These are phyloP conservation scores for Apis mellifera DNA, from an alignment of 1,140 invertebrate species.

Conservation along the genomic window DNA sequence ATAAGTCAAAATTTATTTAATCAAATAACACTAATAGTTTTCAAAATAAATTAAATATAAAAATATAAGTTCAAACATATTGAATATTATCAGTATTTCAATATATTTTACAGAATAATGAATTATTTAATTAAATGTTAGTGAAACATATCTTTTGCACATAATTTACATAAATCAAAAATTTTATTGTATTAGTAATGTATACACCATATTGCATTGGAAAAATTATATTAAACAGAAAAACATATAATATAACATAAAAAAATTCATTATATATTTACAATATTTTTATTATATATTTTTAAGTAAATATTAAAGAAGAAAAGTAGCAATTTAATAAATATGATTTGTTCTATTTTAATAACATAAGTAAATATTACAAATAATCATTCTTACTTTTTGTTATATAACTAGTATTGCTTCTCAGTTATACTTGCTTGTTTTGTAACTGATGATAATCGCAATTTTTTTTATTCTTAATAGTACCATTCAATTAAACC, in stretches of 20 bases:
- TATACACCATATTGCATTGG: background rate
- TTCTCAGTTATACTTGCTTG: constrained; percentile 18
- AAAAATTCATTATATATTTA: background rate
- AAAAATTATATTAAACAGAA: background rate
- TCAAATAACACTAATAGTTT: background rate
- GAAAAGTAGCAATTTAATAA: background rate
- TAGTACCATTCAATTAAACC: constrained; percentile 14
- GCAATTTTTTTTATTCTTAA: background rate
- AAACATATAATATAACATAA: background rate
- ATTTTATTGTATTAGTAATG: constrained; percentile 12
- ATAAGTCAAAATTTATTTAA: constrained; percentile 7
- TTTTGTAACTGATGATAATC: constrained; percentile 9
- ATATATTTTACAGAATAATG: background rate
- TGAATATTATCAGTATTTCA: background rate
- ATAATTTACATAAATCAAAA: background rate
- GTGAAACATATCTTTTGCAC: background rate
- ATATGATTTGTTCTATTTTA: background rate
- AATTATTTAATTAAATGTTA: background rate
- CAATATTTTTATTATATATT: background rate
- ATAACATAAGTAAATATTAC: constrained; percentile 13
- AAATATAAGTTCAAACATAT: constrained; percentile 7
- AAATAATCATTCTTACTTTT: constrained; percentile 9
- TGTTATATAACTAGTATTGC: constrained; percentile 41
- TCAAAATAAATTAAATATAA: constrained; percentile 14
- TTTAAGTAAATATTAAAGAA: background rate